Percentiles rank a stretch among this genome's conserved stretches.
These are phyloP conservation scores for Pitangus sulphuratus DNA, from an alignment of 2,797 vertebrate genomes.

Conservation along the genomic window DNA sequence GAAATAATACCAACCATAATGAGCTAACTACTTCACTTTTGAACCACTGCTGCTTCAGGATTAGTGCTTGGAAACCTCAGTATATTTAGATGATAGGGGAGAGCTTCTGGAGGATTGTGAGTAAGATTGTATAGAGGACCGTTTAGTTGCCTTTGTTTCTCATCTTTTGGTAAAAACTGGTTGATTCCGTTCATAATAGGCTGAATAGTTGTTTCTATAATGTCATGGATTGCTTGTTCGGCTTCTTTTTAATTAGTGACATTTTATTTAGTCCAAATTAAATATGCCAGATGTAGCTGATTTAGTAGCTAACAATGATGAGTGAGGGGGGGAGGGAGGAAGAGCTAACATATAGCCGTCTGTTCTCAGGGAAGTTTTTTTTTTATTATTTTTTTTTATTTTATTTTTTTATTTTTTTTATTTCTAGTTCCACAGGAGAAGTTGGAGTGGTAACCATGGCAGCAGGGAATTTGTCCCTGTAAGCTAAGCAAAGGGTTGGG, in stretches of 20 bases:
- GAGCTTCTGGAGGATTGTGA: background rate
- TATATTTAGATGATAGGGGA: background rate
- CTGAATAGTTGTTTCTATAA: constrained; percentile 33
- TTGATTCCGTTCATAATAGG: constrained; percentile 4
- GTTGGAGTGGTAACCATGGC: constrained; percentile 52
- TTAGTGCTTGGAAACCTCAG: background rate
- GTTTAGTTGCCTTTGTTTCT: constrained; percentile 34
- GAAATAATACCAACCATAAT: background rate
- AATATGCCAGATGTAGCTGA: constrained; percentile 50
- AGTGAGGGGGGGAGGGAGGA: constrained; percentile 22
- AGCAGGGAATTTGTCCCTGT: constrained; percentile 53
- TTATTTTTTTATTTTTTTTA: background rate
- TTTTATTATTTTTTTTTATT: background rate
- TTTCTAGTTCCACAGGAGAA: constrained; percentile 43
- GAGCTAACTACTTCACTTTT: constrained; percentile 14
- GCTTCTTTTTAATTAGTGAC: constrained; percentile 50
- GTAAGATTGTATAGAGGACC: background rate
- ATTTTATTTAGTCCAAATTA: constrained; percentile 56
- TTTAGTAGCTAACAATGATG: constrained; percentile 52
- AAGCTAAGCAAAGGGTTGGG: constrained; percentile 21
- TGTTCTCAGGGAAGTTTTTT: constrained; percentile 29
- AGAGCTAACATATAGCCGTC: constrained; percentile 53
- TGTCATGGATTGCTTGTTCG: constrained; percentile 1
- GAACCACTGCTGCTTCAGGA: background rate
- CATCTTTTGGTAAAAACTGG: constrained; percentile 22